Evolutionary conservation across 2,113 vertebrate species (phyloP), one percentile per base, ranked within the genome.

Genomic region (Collichthys lucidus): DNA sequence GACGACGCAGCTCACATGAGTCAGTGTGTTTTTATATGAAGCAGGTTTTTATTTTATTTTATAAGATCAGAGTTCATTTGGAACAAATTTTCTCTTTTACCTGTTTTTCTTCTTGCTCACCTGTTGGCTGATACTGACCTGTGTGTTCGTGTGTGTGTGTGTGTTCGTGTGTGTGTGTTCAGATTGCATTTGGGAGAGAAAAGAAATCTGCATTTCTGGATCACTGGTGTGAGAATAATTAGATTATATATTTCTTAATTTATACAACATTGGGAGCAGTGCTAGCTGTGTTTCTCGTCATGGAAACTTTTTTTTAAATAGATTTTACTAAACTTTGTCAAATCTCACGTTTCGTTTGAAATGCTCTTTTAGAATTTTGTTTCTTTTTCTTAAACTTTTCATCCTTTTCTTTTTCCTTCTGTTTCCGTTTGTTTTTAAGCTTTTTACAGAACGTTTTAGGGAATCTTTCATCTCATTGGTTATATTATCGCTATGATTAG

Each of bases 191-290:
- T 82, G 81, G 87, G 81, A 88, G n/a, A n/a, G 47, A 24, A 26
- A 60, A 64, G 56, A 59, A 63, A 62, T 56, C 66, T 63, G 67
- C 60, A 85, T 61, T 56, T 83, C 22, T 29, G 42, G 26, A 53
- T 81, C 79, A 85, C 81, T 86, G 57, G 77, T 15, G 29, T 79
- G 69, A 83, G 81, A 86, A 50, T 4, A 29, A 66, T 67, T 82
- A 1, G 49, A 66, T 19, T 0, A 53, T 79, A 50, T 60, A 46
- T 84, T 75, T 64, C 7, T 73, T 90, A 60, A 93, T 83, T 90
- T 90, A 84, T 90, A 74, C 69, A 15, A 62, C 11, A 67, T 76
- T 61, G 80, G 84, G 82, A 91, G 74, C 17, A 57, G 35, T 47
- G 35, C 4, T 55, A 31, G 47, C 72, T 26, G 4, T 59, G 24